These are phyloP conservation scores for Halcyon leucocephala DNA, from an alignment of 2,797 vertebrate genomes.

Conservation along the genomic window DNA sequence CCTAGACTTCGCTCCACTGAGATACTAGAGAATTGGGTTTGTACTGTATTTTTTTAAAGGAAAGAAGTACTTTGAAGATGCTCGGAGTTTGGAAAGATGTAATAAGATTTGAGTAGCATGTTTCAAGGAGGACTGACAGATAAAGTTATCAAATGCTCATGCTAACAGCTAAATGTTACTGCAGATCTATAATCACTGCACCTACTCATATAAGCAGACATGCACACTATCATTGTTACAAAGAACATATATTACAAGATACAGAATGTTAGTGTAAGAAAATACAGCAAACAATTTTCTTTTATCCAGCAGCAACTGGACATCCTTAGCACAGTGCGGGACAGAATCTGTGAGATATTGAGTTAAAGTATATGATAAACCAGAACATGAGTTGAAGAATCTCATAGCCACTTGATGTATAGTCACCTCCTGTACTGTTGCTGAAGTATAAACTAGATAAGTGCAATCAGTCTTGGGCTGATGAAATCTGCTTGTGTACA, in stretches of 20 bases:
- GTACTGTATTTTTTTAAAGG: not conserved
- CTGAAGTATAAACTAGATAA: not conserved
- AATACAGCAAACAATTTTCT: fast-evolving
- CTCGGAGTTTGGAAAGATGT: not conserved
- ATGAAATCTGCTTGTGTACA: not conserved
- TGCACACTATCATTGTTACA: not conserved
- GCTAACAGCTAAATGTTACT: fast-evolving
- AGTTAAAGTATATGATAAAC: fast-evolving
- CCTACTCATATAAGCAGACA: not conserved
- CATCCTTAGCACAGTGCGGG: not conserved
- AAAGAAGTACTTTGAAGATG: not conserved
- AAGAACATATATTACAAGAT: fast-evolving
- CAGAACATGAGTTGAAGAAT: not conserved
- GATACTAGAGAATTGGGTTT: not conserved
- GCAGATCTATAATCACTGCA: not conserved
- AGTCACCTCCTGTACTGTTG: not conserved
- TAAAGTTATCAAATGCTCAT: not conserved
- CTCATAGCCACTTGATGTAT: fast-evolving
- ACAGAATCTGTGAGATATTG: not conserved
- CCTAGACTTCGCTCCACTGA: not conserved
- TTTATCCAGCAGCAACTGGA: not conserved
- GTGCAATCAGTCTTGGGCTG: not conserved
- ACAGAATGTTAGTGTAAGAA: not conserved
- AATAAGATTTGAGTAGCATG: fast-evolving
- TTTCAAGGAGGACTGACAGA: not conserved